phyloP scores from a whole-genome alignment of 2,797 vertebrate genomes.

The Steatocranus sp. region DNA sequence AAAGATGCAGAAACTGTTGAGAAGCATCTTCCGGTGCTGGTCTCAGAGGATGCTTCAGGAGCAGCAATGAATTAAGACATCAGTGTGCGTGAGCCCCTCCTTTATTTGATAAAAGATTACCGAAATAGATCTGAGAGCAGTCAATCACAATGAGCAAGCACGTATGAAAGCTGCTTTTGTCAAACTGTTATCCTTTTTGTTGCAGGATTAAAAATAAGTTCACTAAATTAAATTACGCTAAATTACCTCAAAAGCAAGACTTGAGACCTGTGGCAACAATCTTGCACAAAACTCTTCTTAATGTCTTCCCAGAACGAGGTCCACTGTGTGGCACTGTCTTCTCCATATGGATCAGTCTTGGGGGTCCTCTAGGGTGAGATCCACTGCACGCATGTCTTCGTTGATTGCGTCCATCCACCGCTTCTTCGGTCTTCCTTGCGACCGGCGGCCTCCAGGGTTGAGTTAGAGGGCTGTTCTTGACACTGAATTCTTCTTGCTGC shows the following conservation, averaged over 20 bases:
- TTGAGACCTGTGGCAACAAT: background rate
- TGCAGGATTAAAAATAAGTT: background rate
- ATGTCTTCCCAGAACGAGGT: accelerated
- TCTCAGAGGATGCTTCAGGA: background rate
- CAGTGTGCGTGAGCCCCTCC: background rate
- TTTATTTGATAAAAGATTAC: background rate
- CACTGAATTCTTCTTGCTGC: background rate
- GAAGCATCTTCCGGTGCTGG: background rate
- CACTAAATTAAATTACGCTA: background rate
- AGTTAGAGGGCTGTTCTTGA: accelerated
- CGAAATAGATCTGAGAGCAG: background rate
- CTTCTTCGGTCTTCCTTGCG: accelerated
- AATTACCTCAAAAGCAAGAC: background rate
- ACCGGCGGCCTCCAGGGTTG: accelerated
- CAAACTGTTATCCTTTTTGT: background rate
- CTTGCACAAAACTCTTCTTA: background rate
- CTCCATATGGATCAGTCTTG: background rate
- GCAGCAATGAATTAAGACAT: background rate
- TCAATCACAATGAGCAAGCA: background rate
- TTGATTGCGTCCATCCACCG: background rate
- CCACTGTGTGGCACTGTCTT: accelerated
- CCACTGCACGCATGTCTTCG: accelerated
- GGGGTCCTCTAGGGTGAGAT: background rate
- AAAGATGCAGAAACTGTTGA: background rate
- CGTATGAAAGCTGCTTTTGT: background rate